Conservation (phyloP, 1,140 invertebrate genomes). For the Lepeophtheirus salmonis region DNA sequence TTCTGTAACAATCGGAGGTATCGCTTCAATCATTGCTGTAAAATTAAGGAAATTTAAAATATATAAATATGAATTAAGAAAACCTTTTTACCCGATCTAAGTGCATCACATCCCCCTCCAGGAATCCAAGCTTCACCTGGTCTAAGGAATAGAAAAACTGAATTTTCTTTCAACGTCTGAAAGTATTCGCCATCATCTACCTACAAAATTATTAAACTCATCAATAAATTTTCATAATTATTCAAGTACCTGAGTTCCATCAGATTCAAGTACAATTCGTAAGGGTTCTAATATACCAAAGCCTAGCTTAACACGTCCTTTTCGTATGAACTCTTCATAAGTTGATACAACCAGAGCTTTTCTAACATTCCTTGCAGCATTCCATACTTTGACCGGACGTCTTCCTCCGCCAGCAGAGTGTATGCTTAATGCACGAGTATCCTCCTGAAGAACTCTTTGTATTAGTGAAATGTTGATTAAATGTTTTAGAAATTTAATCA, state of each 20-base stretch:
- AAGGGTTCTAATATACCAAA: constrained; percentile 58
- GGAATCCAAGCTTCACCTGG: constrained; percentile 73
- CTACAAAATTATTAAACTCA: background rate
- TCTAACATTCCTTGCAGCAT: constrained; percentile 72
- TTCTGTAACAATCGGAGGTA: constrained; percentile 10
- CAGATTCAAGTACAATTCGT: constrained; percentile 67
- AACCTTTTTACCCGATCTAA: constrained; percentile 53
- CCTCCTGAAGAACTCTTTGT: too few relatives aligned
- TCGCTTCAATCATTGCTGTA: background rate
- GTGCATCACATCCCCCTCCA: constrained; percentile 69
- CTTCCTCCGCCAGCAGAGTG: constrained; percentile 57
- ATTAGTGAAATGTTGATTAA: too few relatives aligned
- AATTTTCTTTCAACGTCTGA: constrained; percentile 69
- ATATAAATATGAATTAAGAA: background rate
- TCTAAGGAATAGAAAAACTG: constrained; percentile 62
- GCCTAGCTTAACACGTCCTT: constrained; percentile 72
- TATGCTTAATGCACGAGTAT: too few relatives aligned
- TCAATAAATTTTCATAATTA: constrained; percentile 43
- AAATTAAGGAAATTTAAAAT: background rate
- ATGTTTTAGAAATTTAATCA: too few relatives aligned
- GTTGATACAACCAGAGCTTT: constrained; percentile 78
- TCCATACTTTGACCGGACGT: constrained; percentile 94
- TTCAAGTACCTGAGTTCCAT: constrained; percentile 87
- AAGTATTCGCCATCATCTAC: constrained; percentile 32
- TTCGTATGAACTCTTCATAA: constrained; percentile 68